Percentiles rank a stretch among this genome's conserved stretches.
Evolutionary conservation across 2,797 vertebrate genomes (phyloP).

Genomic region (Melanogrammus aeglefinus): DNA sequence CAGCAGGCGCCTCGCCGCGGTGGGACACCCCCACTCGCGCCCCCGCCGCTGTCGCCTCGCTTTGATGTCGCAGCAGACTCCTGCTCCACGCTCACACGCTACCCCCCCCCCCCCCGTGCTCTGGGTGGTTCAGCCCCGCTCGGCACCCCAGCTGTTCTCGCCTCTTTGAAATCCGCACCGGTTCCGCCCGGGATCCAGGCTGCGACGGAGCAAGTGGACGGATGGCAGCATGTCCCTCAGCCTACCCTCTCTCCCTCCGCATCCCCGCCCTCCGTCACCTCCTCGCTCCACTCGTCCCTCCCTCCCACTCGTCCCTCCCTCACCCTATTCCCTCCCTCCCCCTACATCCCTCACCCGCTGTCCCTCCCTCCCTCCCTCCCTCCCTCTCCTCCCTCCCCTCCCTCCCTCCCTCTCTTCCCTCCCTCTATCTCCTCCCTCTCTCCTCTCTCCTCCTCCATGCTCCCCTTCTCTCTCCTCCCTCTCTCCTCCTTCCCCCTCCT

Average conservation of each 20-base stretch:
- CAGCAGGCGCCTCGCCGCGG: not conserved
- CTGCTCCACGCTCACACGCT: constrained; percentile 36
- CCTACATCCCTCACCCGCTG: no score
- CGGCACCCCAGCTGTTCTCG: constrained; percentile 48
- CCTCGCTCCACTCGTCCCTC: not conserved
- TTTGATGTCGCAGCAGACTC: constrained; percentile 35
- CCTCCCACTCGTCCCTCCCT: not conserved
- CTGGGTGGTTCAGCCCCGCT: constrained; percentile 25
- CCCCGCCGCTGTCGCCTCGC: not conserved
- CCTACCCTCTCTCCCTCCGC: not conserved
- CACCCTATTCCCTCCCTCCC: constrained; percentile 19
- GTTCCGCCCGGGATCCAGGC: constrained; percentile 47
- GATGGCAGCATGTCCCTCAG: constrained; percentile 33
- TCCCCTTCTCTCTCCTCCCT: no score
- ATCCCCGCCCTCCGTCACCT: constrained; percentile 24
- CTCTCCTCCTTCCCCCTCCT: no score
- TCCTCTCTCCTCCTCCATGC: no score
- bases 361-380: not conserved
- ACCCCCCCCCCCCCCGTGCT: not conserved
- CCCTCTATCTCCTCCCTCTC: no score
- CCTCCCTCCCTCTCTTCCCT: not conserved
- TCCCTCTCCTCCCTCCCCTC: not conserved
- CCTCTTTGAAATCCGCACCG: constrained; percentile 51
- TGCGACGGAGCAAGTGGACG: constrained; percentile 42
- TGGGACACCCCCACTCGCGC: constrained; percentile 3